Percentiles rank a stretch among this genome's conserved stretches.
phyloP scores from a whole-genome alignment of 1,140 invertebrate genomes.

The Hirudo medicinalis region DNA sequence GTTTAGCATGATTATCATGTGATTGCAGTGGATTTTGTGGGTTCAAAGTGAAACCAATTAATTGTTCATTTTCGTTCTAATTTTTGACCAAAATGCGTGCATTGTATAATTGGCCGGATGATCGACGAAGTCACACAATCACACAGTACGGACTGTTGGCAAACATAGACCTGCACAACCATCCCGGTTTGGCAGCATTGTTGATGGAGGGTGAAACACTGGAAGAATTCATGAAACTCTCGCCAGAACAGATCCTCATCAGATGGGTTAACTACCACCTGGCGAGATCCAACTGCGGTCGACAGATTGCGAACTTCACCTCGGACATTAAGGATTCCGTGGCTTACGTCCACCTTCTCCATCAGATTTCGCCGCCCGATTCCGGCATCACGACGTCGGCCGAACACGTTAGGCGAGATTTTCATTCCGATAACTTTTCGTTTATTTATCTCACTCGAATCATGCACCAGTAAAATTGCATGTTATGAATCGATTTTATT shows the following conservation, averaged over 20 bases:
- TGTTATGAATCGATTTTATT: background rate
- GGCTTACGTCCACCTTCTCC: constrained; percentile 80
- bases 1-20: too few species aligned
- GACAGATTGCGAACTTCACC: constrained; percentile 75
- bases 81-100: too few species aligned
- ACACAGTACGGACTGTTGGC: constrained; percentile 81
- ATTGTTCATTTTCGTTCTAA: too few species aligned
- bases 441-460: background rate
- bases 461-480: background rate
- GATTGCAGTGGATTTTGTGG: too few species aligned
- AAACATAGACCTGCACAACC: constrained; percentile 90
- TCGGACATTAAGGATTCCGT: constrained; percentile 86
- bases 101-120: too few species aligned
- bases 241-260: constrained; percentile 89
- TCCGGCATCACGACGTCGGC: constrained; percentile 54
- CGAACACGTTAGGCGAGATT: constrained; percentile 3
- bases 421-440: background rate
- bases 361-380: constrained; percentile 82
- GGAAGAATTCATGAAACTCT: constrained; percentile 86
- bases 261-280: constrained; percentile 98
- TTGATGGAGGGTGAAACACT: constrained; percentile 73
- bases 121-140: background rate
- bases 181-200: constrained; percentile 79
- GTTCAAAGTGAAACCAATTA: too few species aligned
- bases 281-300: constrained; percentile 32